Evolutionary conservation across 1,140 invertebrate genomes (phyloP).

Genomic region (Pachypsylla venusta): DNA sequence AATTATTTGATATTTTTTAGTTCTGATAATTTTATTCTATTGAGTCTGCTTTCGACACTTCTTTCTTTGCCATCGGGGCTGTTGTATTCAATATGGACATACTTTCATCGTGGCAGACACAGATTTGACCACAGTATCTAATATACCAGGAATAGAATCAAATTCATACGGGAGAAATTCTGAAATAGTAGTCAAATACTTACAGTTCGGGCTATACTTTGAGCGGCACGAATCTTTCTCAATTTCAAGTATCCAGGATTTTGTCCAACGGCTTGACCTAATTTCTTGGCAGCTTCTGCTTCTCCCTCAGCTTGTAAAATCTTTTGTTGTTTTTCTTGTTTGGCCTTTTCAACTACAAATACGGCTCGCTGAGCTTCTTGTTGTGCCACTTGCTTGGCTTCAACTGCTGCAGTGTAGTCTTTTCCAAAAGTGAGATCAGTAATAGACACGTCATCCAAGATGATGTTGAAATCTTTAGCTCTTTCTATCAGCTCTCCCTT

Average conservation of each 20-base stretch:
- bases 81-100: background rate
- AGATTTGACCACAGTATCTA: no score
- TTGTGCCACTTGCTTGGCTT: conserved; percentile 98
- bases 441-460: conserved; percentile 98
- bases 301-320: conserved; percentile 99
- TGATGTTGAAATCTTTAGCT: conserved; percentile 97
- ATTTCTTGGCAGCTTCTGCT: conserved; percentile 94
- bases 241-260: conserved; percentile 98
- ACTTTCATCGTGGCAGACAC: background rate
- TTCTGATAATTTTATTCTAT: no score
- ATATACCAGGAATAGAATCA: no score
- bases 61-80: conserved; percentile 11
- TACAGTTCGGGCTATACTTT: conserved; percentile 92
- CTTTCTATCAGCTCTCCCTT: conserved; percentile 86
- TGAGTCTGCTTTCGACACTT: conserved; percentile 2
- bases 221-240: conserved; percentile 91
- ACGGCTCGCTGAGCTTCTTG: conserved; percentile 98
- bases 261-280: conserved; percentile 83
- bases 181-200: conserved; percentile 28
- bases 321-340: conserved; percentile 96
- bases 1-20: no score
- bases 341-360: conserved; percentile 94
- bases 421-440: conserved; percentile 98
- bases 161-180: background rate
- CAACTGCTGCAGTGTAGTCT: conserved; percentile 98